A percentile compares a stretch with the other conserved stretches of the same genome.
Conservation (phyloP, 1,140 invertebrate genomes). For the Leptinotarsa defecta region DNA sequence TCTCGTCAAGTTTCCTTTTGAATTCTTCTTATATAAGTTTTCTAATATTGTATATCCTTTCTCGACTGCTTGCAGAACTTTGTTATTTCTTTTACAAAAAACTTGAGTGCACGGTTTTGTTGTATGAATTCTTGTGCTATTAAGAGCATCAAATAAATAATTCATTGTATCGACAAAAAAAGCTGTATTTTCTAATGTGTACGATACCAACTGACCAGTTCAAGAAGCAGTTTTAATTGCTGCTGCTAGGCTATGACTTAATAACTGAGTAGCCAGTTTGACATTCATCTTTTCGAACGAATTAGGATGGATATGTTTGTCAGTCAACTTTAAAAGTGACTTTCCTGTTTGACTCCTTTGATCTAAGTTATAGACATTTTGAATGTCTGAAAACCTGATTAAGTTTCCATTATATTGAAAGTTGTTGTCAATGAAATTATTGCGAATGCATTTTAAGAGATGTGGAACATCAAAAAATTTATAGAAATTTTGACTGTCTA, state of each 20-base stretch:
- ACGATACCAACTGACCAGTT: conserved; percentile 36
- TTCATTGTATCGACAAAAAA: conserved; percentile 39
- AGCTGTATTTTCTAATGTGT: conserved; percentile 32
- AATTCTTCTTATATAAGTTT: conserved; percentile 13
- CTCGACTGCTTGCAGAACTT: neutral
- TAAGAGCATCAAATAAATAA: conserved; percentile 43
- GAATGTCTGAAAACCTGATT: neutral
- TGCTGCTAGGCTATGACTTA: conserved; percentile 41
- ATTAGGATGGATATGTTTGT: conserved; percentile 46
- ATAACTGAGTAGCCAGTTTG: conserved; percentile 45
- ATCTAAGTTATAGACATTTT: conserved; percentile 25
- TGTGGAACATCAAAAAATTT: conserved; percentile 8
- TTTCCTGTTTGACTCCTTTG: conserved; percentile 31
- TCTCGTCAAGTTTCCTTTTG: conserved; percentile 22
- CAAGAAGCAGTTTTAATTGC: conserved; percentile 40
- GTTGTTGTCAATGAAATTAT: neutral
- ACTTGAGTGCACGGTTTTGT: conserved; percentile 31
- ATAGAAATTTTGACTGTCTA: neutral
- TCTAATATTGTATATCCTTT: neutral
- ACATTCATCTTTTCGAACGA: conserved; percentile 50
- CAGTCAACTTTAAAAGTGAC: conserved; percentile 40
- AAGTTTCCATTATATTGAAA: neutral
- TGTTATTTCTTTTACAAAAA: conserved; percentile 3
- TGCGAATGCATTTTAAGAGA: conserved; percentile 1
- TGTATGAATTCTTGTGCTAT: conserved; percentile 32